These are phyloP conservation scores for Callorhinus ursinus DNA, from an alignment of 2,113 vertebrate genomes.

Conservation along the genomic window DNA sequence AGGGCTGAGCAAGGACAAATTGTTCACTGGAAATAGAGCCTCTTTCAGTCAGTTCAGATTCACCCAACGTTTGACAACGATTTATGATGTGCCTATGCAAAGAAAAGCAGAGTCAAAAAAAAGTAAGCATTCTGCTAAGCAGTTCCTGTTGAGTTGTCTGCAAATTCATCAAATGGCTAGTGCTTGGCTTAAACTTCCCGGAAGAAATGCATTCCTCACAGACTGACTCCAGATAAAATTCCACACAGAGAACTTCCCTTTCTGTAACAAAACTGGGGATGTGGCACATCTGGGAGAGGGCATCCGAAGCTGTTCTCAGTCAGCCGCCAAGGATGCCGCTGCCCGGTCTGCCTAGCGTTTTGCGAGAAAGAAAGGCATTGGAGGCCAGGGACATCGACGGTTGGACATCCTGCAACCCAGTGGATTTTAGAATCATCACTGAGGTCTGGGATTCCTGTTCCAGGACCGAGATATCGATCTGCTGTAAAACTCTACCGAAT, in stretches of 20 bases:
- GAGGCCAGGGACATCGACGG: background rate
- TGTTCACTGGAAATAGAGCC: constrained; percentile 8
- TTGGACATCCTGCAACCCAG: background rate
- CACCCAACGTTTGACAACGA: background rate
- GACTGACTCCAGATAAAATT: background rate
- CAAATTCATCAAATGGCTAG: background rate
- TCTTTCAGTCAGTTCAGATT: background rate
- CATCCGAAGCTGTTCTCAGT: background rate
- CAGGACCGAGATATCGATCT: background rate
- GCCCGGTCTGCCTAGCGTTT: accelerated
- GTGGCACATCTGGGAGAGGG: background rate
- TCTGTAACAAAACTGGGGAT: background rate
- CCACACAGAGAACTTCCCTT: background rate
- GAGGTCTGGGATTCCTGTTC: background rate
- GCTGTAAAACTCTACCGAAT: background rate
- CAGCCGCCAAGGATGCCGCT: accelerated
- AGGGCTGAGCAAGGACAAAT: constrained; percentile 24
- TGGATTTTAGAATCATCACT: background rate
- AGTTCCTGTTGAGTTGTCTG: background rate
- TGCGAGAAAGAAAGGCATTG: accelerated
- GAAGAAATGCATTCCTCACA: background rate
- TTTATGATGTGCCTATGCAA: background rate
- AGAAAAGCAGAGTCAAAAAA: background rate
- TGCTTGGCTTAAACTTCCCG: background rate
- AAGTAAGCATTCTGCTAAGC: background rate